Evolutionary conservation across 2,797 vertebrate species (phyloP).

Genomic region (Fringilla coelebs): DNA sequence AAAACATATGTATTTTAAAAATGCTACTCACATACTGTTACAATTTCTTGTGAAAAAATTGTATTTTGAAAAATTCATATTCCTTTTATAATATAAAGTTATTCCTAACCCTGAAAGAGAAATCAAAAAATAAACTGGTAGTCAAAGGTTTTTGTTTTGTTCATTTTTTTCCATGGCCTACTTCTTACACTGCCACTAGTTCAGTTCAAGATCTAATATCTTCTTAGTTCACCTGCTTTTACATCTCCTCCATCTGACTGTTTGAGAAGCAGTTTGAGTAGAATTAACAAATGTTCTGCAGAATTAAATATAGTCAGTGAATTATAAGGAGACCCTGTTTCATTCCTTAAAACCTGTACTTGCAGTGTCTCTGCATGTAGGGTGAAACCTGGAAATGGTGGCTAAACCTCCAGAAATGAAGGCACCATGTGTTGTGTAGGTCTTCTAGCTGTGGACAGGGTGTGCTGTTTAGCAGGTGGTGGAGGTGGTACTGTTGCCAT

Average conservation of each 20-base stretch:
- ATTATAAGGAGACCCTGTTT: background rate
- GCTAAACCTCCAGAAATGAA: background rate
- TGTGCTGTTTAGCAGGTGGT: background rate
- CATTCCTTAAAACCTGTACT: background rate
- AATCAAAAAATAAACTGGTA: background rate
- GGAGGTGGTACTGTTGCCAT: background rate
- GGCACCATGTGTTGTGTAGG: rapidly evolving
- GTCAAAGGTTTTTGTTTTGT: background rate
- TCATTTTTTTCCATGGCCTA: background rate
- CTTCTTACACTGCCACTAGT: background rate
- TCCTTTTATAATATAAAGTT: background rate
- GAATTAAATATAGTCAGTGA: background rate
- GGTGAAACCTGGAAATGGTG: background rate
- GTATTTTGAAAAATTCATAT: background rate
- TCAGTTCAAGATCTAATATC: background rate
- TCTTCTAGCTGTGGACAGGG: background rate
- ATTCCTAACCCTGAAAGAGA: background rate
- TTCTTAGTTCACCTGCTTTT: background rate
- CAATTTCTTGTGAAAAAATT: background rate
- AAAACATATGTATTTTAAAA: background rate
- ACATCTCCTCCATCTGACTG: background rate
- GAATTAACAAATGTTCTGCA: background rate
- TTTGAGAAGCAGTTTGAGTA: background rate
- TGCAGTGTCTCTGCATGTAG: background rate
- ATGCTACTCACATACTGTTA: background rate